These are phyloP conservation scores for Antheraea yamamai DNA, from an alignment of 2,888 invertebrate genomes.

Conservation along the genomic window DNA sequence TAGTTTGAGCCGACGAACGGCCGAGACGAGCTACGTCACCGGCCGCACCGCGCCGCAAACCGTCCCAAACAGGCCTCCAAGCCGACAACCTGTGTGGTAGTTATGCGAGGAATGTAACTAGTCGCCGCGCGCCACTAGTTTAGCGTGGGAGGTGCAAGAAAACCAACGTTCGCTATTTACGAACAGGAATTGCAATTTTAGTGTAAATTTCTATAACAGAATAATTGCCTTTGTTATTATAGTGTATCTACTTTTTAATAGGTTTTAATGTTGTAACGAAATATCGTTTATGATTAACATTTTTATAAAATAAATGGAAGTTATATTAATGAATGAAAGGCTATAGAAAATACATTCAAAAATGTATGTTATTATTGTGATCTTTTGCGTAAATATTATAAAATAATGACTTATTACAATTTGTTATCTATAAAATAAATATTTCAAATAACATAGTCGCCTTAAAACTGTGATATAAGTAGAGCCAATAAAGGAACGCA, in stretches of 20 bases:
- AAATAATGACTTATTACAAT: not conserved
- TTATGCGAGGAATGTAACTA: constrained; percentile 75
- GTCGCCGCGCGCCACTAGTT: constrained; percentile 49
- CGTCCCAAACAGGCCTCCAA: constrained; percentile 67
- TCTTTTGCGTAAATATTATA: not conserved
- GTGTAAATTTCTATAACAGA: constrained; percentile 26
- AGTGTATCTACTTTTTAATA: too few relatives aligned
- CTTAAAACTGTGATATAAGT: constrained; percentile 49
- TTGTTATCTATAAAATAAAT: constrained; percentile 24
- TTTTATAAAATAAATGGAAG: not conserved
- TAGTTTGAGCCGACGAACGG: constrained; percentile 54
- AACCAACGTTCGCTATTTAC: constrained; percentile 48
- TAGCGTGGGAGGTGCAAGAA: constrained; percentile 71
- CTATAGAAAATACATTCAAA: not conserved
- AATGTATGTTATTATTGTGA: not conserved
- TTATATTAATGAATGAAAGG: not conserved
- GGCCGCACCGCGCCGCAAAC: constrained; percentile 68
- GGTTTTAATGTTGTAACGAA: not conserved
- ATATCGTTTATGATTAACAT: not conserved
- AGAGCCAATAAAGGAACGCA: constrained; percentile 49
- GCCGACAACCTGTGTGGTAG: constrained; percentile 72
- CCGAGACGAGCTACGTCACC: constrained; percentile 41
- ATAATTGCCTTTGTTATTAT: not conserved
- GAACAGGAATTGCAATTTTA: constrained; percentile 52
- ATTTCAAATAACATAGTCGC: constrained; percentile 52